These are phyloP conservation scores for Xenentodon cancila DNA, from an alignment of 2,797 vertebrate genomes.

Conservation along the genomic window DNA sequence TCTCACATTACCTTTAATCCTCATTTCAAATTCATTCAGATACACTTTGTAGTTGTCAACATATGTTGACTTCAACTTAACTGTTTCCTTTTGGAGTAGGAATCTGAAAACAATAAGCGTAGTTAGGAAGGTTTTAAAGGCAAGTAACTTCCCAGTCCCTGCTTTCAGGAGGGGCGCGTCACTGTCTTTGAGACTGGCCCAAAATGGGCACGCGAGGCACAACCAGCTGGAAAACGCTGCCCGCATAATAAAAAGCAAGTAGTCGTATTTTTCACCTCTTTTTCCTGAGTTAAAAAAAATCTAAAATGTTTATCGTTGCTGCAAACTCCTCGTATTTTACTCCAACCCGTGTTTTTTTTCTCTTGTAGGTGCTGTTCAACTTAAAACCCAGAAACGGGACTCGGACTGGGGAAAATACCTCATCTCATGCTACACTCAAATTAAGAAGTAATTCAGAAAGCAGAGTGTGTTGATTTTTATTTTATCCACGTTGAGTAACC, in stretches of 20 bases:
- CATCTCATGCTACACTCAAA: conserved; percentile 65
- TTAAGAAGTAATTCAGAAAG: conserved; percentile 34
- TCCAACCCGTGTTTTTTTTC: conserved; percentile 4
- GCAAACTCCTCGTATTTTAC: background rate
- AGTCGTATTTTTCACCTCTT: background rate
- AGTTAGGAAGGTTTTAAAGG: background rate
- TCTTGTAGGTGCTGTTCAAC: conserved; percentile 52
- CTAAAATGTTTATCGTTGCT: background rate
- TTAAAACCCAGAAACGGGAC: conserved; percentile 38
- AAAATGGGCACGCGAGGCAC: conserved; percentile 78
- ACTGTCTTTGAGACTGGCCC: conserved; percentile 77
- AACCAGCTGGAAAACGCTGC: conserved; percentile 45
- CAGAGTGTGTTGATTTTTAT: background rate
- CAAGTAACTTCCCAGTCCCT: background rate
- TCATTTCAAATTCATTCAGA: too few species aligned
- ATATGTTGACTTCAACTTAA: too few species aligned
- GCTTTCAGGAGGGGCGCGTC: conserved; percentile 71
- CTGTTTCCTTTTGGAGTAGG: too few species aligned
- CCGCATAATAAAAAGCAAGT: conserved; percentile 65
- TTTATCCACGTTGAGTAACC: too few species aligned
- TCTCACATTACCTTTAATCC: too few species aligned
- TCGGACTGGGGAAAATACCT: conserved; percentile 76
- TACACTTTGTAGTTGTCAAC: too few species aligned
- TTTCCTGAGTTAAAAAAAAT: background rate
- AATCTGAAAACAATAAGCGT: too few species aligned